A percentile compares a stretch with the other conserved stretches of the same genome.
These are phyloP conservation scores for Sceloporus undulatus DNA, from an alignment of 2,113 vertebrate species.

Conservation along the genomic window DNA sequence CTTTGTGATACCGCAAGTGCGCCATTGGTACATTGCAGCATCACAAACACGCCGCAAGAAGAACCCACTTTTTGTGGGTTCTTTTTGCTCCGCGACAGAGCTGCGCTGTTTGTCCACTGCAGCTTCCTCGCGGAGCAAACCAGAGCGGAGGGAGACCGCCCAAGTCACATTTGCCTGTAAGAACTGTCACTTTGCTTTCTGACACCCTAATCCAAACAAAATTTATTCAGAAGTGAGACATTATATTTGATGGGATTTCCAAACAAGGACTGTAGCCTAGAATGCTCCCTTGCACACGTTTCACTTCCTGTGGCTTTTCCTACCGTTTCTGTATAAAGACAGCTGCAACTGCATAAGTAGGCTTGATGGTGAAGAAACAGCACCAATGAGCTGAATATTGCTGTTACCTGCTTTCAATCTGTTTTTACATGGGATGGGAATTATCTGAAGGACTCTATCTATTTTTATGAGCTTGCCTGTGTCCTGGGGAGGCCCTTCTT, in stretches of 20 bases:
- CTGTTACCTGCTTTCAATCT: not conserved
- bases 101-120: too few relatives aligned
- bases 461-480: too few relatives aligned
- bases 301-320: not conserved
- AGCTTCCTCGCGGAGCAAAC: too few relatives aligned
- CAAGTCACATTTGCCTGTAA: not conserved
- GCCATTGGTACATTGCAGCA: too few relatives aligned
- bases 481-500: too few relatives aligned
- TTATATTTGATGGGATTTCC: not conserved
- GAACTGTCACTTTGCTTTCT: not conserved
- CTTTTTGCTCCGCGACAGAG: too few relatives aligned
- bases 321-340: not conserved
- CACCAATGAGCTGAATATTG: not conserved
- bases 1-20: too few relatives aligned
- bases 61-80: too few relatives aligned
- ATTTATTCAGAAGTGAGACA: not conserved
- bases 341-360: not conserved
- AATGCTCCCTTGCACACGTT: not conserved
- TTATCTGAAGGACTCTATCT: too few relatives aligned
- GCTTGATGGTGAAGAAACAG: not conserved
- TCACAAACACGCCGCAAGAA: too few relatives aligned
- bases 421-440: too few relatives aligned
- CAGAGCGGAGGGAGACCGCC: too few relatives aligned
- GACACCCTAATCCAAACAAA: not conserved
- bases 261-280: not conserved